phyloP scores from a whole-genome alignment of 2,797 vertebrate genomes.

The Characodon lateralis region DNA sequence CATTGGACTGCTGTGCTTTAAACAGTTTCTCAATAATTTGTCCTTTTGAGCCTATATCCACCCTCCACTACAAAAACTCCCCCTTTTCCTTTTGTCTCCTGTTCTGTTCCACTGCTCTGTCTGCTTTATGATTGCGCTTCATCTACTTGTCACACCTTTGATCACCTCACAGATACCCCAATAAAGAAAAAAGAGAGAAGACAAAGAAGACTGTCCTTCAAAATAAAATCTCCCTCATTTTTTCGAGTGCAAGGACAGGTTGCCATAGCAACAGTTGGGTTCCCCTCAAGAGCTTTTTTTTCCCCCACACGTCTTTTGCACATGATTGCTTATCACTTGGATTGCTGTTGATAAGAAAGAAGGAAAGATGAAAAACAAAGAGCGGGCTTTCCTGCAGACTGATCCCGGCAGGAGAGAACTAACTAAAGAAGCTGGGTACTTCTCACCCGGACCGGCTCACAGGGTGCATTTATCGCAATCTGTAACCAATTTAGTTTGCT shows the following conservation, averaged over 20 bases:
- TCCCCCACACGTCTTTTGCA: constrained; percentile 13
- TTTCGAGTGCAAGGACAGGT: constrained; percentile 52
- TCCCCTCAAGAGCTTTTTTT: constrained; percentile 51
- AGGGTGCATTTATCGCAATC: constrained; percentile 79
- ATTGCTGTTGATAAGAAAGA: constrained; percentile 69
- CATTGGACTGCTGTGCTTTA: constrained; percentile 32
- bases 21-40: constrained; percentile 28
- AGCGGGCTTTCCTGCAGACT: constrained; percentile 41
- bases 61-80: not conserved
- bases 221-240: constrained; percentile 46
- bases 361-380: constrained; percentile 63
- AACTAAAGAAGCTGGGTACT: constrained; percentile 68
- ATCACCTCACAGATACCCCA: constrained; percentile 56
- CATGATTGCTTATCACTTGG: constrained; percentile 62
- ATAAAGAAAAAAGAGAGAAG: constrained; percentile 52
- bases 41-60: constrained; percentile 22
- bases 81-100: not conserved
- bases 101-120: constrained; percentile 1
- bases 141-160: constrained; percentile 69
- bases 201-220: constrained; percentile 57
- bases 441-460: constrained; percentile 55
- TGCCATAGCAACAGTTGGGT: constrained; percentile 79
- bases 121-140: constrained; percentile 27
- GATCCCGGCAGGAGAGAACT: constrained; percentile 57
- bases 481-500: constrained; percentile 78